Percentiles rank a stretch among this genome's conserved stretches.
Conservation (phyloP, 1,140 invertebrate genomes). For the Drosophila kikkawai region DNA sequence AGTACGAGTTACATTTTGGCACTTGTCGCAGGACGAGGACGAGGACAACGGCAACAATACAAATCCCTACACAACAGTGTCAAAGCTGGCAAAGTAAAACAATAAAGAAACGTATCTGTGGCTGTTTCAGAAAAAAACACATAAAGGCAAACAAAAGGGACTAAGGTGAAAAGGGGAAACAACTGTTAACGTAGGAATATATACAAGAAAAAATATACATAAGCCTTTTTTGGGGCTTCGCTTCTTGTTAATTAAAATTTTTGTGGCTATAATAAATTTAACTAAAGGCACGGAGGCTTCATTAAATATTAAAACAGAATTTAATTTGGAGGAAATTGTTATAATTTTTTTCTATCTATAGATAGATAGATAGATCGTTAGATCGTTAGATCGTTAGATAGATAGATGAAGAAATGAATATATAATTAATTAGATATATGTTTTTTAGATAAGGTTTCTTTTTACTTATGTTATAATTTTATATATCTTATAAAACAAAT, state of each 20-base stretch:
- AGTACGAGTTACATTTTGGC: conserved; percentile 44
- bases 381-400: too few species aligned
- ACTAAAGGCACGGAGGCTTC: background rate
- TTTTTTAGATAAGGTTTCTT: too few species aligned
- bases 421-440: too few species aligned
- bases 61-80: conserved; percentile 1
- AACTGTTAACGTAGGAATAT: conserved; percentile 3
- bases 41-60: conserved; percentile 14
- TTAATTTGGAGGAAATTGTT: background rate
- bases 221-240: background rate
- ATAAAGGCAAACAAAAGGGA: conserved; percentile 31
- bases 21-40: conserved; percentile 57
- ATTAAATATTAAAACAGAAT: background rate
- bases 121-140: conserved; percentile 13
- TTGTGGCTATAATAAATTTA: background rate
- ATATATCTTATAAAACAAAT: too few species aligned
- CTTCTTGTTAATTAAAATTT: background rate
- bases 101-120: conserved; percentile 50
- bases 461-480: too few species aligned
- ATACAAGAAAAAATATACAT: background rate
- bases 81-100: conserved; percentile 51
- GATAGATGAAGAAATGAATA: too few species aligned
- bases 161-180: conserved; percentile 4
- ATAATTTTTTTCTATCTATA: too few species aligned
- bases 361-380: too few species aligned